A percentile compares a stretch with the other conserved stretches of the same genome.
Conservation (phyloP, 2,888 invertebrate species). For the Dichetophora obliterata region DNA sequence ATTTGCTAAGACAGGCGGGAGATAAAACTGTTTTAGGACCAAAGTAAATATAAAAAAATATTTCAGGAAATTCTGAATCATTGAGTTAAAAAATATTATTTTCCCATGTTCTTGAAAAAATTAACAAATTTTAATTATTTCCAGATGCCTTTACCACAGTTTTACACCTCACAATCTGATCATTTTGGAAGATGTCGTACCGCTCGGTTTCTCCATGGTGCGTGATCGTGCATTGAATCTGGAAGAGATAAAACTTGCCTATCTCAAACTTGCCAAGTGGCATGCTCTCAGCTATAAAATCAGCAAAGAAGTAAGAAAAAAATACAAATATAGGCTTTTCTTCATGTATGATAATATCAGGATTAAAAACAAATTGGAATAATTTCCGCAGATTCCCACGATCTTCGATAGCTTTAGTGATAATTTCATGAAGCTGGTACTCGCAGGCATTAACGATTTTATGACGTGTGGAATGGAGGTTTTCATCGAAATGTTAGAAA, state of each 20-base stretch:
- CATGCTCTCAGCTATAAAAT: conserved; percentile 55
- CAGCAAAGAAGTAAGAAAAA: conserved; percentile 43
- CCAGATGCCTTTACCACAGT: conserved; percentile 46
- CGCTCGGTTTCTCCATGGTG: conserved; percentile 45
- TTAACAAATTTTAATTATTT: background rate
- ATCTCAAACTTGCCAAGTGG: conserved; percentile 56
- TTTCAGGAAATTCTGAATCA: too few relatives aligned
- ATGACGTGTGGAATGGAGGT: conserved; percentile 44
- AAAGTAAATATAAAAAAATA: background rate
- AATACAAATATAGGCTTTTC: background rate
- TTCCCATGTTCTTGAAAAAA: too few relatives aligned
- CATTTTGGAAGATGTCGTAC: conserved; percentile 47
- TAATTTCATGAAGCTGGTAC: conserved; percentile 35
- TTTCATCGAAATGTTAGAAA: conserved; percentile 50
- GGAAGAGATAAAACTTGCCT: conserved; percentile 48
- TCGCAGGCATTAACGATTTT: conserved; percentile 39
- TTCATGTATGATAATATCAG: background rate
- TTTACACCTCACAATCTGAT: conserved; percentile 48
- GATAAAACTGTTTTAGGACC: conserved; percentile 35
- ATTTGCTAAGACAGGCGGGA: conserved; percentile 26
- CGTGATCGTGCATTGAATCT: conserved; percentile 46
- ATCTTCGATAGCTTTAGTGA: conserved; percentile 37
- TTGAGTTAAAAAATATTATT: too few relatives aligned
- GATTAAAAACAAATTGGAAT: background rate
- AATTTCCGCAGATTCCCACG: conserved; percentile 24